These are phyloP conservation scores for Panurus biarmicus DNA, from an alignment of 2,113 vertebrate species.

Conservation along the genomic window DNA sequence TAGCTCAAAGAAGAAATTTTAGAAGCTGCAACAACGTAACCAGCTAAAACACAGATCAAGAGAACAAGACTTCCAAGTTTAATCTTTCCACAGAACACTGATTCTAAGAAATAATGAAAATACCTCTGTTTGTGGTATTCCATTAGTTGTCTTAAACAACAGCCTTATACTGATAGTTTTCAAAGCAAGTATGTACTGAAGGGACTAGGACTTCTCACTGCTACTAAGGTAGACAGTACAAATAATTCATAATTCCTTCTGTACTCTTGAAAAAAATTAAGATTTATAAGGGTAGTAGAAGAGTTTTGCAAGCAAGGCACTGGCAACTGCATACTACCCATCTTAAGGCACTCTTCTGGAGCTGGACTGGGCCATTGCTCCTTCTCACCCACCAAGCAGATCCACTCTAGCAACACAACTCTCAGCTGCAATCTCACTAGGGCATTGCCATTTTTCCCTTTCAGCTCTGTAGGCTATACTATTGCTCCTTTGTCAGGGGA, in stretches of 20 bases:
- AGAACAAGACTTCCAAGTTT: neutral
- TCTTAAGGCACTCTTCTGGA: neutral
- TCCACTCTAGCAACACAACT: neutral
- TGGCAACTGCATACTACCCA: neutral
- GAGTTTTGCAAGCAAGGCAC: neutral
- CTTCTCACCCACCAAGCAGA: neutral
- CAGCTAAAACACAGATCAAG: neutral
- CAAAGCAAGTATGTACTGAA: neutral
- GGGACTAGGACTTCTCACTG: neutral
- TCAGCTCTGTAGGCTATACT: neutral
- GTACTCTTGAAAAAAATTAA: neutral
- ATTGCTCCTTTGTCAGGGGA: neutral
- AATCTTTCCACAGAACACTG: neutral
- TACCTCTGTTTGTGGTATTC: neutral
- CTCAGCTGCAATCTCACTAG: neutral
- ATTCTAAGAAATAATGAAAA: neutral
- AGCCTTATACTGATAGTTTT: neutral
- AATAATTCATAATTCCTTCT: neutral
- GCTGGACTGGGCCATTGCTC: neutral
- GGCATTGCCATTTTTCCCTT: neutral
- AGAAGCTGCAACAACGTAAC: neutral
- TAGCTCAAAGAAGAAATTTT: neutral
- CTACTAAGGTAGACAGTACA: neutral
- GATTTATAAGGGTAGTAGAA: neutral
- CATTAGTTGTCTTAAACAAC: neutral